A percentile compares a stretch with the other conserved stretches of the same genome.
phyloP scores from a whole-genome alignment of 1,140 invertebrate genomes.

The Ericerus pela region DNA sequence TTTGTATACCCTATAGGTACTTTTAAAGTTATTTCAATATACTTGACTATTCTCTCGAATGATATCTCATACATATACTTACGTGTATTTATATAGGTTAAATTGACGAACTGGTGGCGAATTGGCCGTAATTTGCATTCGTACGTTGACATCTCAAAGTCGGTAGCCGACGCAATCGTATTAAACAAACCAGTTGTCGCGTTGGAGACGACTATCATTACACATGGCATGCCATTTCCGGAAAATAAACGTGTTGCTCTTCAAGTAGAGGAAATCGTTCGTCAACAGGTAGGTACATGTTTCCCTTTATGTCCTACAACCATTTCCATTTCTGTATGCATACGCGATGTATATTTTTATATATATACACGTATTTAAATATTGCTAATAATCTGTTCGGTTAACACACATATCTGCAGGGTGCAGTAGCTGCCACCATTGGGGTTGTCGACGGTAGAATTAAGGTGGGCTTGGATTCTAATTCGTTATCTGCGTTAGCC shows the following conservation, averaged over 20 bases:
- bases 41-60: too few relatives aligned
- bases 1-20: too few relatives aligned
- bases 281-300: slow-evolving; percentile 38
- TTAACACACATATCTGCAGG: slow-evolving; percentile 34
- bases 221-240: slow-evolving; percentile 95
- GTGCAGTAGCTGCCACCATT: slow-evolving; percentile 86
- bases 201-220: slow-evolving; percentile 93
- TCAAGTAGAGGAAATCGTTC: slow-evolving; percentile 63
- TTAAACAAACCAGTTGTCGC: slow-evolving; percentile 64
- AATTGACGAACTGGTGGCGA: too few relatives aligned
- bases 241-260: slow-evolving; percentile 75
- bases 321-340: too few relatives aligned
- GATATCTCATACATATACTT: too few relatives aligned
- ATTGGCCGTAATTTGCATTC: too few relatives aligned
- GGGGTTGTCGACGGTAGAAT: slow-evolving; percentile 73
- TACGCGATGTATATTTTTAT: too few relatives aligned
- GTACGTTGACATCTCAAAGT: slow-evolving; percentile 32
- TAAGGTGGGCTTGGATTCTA: slow-evolving; percentile 54
- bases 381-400: too few relatives aligned
- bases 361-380: too few relatives aligned
- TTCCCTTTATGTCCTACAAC: background rate
- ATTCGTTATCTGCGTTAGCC: slow-evolving; percentile 48
- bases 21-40: too few relatives aligned
- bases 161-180: slow-evolving; percentile 41
- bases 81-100: too few relatives aligned